phyloP scores from a whole-genome alignment of 2,113 vertebrate genomes.

The Pituophis catenifer region DNA sequence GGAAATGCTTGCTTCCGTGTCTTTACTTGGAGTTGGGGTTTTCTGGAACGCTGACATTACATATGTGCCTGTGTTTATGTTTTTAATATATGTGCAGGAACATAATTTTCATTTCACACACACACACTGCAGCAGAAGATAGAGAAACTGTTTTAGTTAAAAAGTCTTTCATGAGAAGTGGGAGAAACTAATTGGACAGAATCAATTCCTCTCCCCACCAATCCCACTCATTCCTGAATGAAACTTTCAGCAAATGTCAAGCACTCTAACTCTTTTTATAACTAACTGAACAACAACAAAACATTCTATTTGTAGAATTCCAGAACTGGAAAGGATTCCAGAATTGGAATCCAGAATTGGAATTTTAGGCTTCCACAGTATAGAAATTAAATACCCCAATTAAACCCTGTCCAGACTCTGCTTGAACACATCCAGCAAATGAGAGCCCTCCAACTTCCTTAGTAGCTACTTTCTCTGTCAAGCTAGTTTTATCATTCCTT shows the following conservation, averaged over 20 bases:
- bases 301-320: not conserved
- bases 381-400: not conserved
- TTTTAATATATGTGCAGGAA: not conserved
- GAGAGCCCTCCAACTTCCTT: not conserved
- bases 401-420: not conserved
- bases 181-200: not conserved
- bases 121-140: not conserved
- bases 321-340: not conserved
- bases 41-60: too few relatives aligned
- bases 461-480: not conserved
- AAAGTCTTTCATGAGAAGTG: not conserved
- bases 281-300: not conserved
- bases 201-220: not conserved
- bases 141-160: not conserved
- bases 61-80: not conserved
- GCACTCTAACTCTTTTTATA: not conserved
- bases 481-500: not conserved
- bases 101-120: not conserved
- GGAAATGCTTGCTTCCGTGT: too few relatives aligned
- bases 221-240: not conserved
- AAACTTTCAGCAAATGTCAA: not conserved
- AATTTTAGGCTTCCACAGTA: not conserved
- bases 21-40: too few relatives aligned
- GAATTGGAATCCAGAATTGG: not conserved
- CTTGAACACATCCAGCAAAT: not conserved